Percentiles rank a stretch among this genome's conserved stretches.
Conservation (phyloP, 2,113 vertebrate species). For the Alectura lathami region DNA sequence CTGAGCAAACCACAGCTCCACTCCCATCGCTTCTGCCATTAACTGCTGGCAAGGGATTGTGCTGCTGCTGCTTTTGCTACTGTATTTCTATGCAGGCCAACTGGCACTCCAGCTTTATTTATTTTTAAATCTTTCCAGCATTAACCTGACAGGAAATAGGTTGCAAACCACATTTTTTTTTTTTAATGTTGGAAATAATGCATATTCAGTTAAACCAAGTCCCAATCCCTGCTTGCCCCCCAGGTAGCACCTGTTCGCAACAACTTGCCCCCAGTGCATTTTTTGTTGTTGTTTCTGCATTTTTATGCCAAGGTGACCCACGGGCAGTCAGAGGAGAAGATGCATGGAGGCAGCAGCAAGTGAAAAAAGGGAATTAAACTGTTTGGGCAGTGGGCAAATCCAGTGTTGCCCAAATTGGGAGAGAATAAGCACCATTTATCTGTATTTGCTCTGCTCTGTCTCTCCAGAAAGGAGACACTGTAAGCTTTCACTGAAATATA, state of each 20-base stretch:
- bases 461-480: neutral
- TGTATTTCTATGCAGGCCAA: neutral
- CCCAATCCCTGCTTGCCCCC: neutral
- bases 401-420: neutral
- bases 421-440: neutral
- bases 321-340: neutral
- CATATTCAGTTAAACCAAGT: neutral
- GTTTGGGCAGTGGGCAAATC: neutral
- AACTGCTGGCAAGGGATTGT: neutral
- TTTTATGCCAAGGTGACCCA: neutral
- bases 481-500: neutral
- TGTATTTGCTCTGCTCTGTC: neutral
- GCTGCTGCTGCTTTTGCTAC: neutral
- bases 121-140: slow-evolving; percentile 18
- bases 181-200: neutral
- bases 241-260: neutral
- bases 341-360: neutral
- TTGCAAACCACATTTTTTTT: neutral
- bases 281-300: neutral
- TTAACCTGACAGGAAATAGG: slow-evolving; percentile 19
- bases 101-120: neutral
- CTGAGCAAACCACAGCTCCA: neutral
- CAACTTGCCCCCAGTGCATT: neutral
- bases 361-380: neutral
- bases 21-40: neutral